Conservation (phyloP, 1,140 invertebrate genomes). For the Psilanteris sp. region DNA sequence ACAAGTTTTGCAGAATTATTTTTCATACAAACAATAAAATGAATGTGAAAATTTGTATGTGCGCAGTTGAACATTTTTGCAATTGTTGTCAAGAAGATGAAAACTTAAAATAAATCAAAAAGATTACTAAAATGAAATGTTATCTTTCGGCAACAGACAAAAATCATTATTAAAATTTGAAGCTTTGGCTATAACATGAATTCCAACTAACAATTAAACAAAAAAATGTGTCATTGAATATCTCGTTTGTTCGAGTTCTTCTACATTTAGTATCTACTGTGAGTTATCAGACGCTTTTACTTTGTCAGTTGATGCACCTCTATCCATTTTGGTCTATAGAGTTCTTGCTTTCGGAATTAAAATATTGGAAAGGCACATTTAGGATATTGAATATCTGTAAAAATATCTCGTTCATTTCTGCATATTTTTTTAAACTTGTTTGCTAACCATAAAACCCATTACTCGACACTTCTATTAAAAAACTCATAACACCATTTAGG, state of each 20-base stretch:
- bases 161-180: slow-evolving; percentile 1
- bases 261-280: neutral
- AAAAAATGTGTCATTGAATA: neutral
- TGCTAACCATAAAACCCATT: slow-evolving; percentile 8
- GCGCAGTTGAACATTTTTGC: slow-evolving; percentile 12
- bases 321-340: slow-evolving; percentile 4
- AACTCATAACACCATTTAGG: slow-evolving; percentile 13
- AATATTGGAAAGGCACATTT: neutral
- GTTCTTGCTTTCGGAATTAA: neutral
- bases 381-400: neutral
- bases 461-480: neutral
- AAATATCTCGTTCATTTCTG: neutral
- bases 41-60: slow-evolving; percentile 7
- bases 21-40: slow-evolving; percentile 23
- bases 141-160: slow-evolving; percentile 1
- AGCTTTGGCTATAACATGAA: too few relatives aligned
- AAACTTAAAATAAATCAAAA: slow-evolving; percentile 8
- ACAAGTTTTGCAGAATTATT: slow-evolving; percentile 38
- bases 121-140: slow-evolving; percentile 1
- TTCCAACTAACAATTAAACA: too few relatives aligned
- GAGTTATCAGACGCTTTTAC: slow-evolving; percentile 8
- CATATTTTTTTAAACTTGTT: slow-evolving; percentile 4
- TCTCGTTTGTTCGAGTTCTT: slow-evolving; percentile 1
- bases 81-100: slow-evolving; percentile 9
- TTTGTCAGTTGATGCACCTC: slow-evolving; percentile 1